Conservation (phyloP, 2,113 vertebrate genomes). For the Leucoraja erinaceus region DNA sequence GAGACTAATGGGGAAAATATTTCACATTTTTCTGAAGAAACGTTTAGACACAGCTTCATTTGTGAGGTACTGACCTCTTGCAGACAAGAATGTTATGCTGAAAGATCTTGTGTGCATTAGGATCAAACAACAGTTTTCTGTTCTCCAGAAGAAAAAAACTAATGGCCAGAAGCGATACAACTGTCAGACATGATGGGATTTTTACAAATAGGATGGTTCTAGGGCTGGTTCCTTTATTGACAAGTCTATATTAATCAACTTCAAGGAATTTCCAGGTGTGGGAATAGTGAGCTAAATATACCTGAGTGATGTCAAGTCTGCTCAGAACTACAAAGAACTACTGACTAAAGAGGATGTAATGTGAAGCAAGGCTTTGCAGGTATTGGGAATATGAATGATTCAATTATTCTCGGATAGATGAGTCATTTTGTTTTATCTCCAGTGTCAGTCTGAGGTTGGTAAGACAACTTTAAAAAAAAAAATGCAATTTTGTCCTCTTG, state of each 20-base stretch:
- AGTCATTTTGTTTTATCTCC: background rate
- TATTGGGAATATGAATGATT: background rate
- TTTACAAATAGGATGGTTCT: conserved; percentile 32
- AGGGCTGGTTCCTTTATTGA: conserved; percentile 20
- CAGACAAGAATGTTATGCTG: conserved; percentile 20
- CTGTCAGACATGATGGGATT: conserved; percentile 35
- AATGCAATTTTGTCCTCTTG: background rate
- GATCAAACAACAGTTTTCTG: conserved; percentile 34
- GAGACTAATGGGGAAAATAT: conserved; percentile 34
- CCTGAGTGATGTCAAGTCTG: conserved; percentile 30
- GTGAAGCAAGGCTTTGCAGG: background rate
- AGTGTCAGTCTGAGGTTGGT: background rate
- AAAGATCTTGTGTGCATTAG: background rate
- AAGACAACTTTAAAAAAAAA: background rate
- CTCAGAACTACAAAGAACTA: conserved; percentile 30
- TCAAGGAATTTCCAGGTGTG: conserved; percentile 35
- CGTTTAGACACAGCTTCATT: background rate
- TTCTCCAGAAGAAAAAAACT: background rate
- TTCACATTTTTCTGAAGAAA: conserved; percentile 26
- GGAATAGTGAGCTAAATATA: conserved; percentile 34
- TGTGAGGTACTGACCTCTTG: conserved; percentile 21
- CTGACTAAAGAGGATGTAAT: conserved; percentile 36
- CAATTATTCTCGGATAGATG: background rate
- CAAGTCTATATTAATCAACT: conserved; percentile 38
- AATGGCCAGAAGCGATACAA: conserved; percentile 23